phyloP scores from a whole-genome alignment of 2,888 invertebrate genomes.

The Cryptocheilus praepositus region DNA sequence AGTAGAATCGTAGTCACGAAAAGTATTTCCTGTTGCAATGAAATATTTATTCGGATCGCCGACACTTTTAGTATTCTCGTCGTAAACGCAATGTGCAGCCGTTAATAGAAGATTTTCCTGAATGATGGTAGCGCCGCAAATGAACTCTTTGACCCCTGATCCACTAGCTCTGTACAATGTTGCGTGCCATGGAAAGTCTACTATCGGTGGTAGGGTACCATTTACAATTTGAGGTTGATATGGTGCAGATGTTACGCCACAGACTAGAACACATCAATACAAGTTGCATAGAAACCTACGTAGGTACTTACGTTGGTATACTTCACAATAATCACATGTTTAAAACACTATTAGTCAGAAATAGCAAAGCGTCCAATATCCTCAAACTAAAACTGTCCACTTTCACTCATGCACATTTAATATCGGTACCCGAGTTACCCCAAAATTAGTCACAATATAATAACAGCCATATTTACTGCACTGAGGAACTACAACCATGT shows the following conservation, averaged over 20 bases:
- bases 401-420: too few relatives aligned
- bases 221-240: slow-evolving; percentile 60
- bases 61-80: slow-evolving; percentile 50
- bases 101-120: slow-evolving; percentile 67
- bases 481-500: background rate
- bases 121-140: slow-evolving; percentile 72
- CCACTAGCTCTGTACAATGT: slow-evolving; percentile 60
- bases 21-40: slow-evolving; percentile 69
- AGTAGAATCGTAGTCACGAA: slow-evolving; percentile 61
- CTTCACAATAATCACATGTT: too few relatives aligned
- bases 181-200: slow-evolving; percentile 73
- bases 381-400: too few relatives aligned
- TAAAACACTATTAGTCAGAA: too few relatives aligned
- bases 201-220: slow-evolving; percentile 59
- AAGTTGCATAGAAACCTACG: background rate
- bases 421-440: slow-evolving; percentile 28
- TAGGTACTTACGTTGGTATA: slow-evolving; percentile 64
- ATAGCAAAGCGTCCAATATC: too few relatives aligned
- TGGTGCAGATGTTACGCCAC: slow-evolving; percentile 56
- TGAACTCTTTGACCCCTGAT: slow-evolving; percentile 55
- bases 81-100: slow-evolving; percentile 74
- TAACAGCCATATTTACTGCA: background rate
- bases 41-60: slow-evolving; percentile 50
- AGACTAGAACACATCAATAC: slow-evolving; percentile 61
- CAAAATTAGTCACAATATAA: slow-evolving; percentile 2